Conservation (phyloP, 1,140 invertebrate genomes). For the Zophobas atratus region DNA sequence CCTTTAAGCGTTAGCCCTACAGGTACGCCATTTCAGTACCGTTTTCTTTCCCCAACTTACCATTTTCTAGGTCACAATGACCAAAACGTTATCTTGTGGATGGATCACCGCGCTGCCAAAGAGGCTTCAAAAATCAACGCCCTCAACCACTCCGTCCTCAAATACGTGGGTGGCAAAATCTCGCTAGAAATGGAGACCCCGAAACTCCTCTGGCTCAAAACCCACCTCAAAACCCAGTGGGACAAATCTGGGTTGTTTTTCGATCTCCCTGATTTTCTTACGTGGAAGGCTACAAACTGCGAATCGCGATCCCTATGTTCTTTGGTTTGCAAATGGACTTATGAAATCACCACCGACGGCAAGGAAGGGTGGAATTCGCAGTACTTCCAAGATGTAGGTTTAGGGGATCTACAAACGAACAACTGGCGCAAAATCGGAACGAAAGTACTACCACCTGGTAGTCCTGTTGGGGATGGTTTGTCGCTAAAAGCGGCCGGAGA, state of each 20-base stretch:
- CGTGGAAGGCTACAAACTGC: constrained; percentile 90
- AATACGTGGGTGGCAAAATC: constrained; percentile 92
- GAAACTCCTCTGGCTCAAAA: constrained; percentile 96
- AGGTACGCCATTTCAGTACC: constrained; percentile 69
- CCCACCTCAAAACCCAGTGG: constrained; percentile 78
- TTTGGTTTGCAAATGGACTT: constrained; percentile 96
- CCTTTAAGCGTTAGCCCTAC: constrained; percentile 84
- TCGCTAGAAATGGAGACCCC: constrained; percentile 97
- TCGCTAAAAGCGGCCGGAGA: constrained; percentile 76
- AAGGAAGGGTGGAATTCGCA: constrained; percentile 81
- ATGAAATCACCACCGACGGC: constrained; percentile 75
- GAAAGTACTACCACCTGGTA: constrained; percentile 80
- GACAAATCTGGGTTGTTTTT: constrained; percentile 82
- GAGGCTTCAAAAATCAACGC: constrained; percentile 90
- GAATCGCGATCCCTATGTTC: constrained; percentile 90
- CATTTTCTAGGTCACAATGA: constrained; percentile 72
- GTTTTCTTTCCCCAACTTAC: neutral
- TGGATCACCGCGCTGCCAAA: constrained; percentile 92
- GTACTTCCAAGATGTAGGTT: constrained; percentile 83
- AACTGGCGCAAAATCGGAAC: constrained; percentile 84
- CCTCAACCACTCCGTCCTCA: constrained; percentile 82
- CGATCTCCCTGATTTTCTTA: constrained; percentile 95
- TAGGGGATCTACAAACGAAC: constrained; percentile 81
- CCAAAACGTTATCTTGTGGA: constrained; percentile 96
- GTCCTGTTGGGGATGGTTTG: constrained; percentile 80